These are phyloP conservation scores for Ctenopoma kingsleyae DNA, from an alignment of 2,797 vertebrate genomes.

Conservation along the genomic window DNA sequence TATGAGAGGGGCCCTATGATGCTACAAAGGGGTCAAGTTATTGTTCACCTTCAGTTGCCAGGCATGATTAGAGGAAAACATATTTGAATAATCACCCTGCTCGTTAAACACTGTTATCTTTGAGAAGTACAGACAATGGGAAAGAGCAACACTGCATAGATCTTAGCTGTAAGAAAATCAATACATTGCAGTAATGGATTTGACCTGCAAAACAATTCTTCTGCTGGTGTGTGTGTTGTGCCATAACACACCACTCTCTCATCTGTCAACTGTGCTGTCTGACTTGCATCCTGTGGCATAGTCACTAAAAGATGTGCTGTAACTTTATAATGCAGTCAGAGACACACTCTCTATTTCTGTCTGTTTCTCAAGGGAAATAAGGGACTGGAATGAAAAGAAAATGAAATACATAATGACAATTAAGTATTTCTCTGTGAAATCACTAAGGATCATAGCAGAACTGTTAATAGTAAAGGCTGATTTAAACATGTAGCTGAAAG, in stretches of 20 bases:
- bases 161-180: conserved; percentile 40
- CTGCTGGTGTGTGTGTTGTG: conserved; percentile 1
- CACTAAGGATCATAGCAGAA: not conserved
- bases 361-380: not conserved
- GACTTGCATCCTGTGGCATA: conserved; percentile 38
- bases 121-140: conserved; percentile 66
- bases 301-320: conserved; percentile 2
- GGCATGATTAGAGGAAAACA: conserved; percentile 38
- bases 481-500: not conserved
- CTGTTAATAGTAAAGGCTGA: not conserved
- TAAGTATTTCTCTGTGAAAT: not conserved
- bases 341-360: not conserved
- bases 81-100: conserved; percentile 42
- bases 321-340: not conserved
- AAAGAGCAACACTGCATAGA: conserved; percentile 32
- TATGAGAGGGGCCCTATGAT: conserved; percentile 26
- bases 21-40: conserved; percentile 27
- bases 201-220: conserved; percentile 28
- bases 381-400: not conserved
- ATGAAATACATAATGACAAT: not conserved
- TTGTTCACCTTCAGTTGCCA: conserved; percentile 4
- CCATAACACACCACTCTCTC: conserved; percentile 33
- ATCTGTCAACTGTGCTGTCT: conserved; percentile 25
- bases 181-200: conserved; percentile 4
- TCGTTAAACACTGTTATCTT: conserved; percentile 65